These are phyloP conservation scores for Halocynthia aurantium DNA, from an alignment of 23 tunicate genomes.

Conservation along the genomic window DNA sequence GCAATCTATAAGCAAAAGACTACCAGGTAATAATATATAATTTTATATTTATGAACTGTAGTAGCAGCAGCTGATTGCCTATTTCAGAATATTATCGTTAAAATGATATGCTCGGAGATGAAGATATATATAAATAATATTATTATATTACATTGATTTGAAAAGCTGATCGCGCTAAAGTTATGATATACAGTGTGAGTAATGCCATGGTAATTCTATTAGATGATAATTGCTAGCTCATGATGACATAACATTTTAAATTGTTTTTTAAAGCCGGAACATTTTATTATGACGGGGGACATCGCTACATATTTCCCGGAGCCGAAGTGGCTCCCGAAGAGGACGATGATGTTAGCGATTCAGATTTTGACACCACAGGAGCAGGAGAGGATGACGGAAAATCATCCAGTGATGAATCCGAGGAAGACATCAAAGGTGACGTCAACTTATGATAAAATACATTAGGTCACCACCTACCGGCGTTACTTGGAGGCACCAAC, in stretches of 20 bases:
- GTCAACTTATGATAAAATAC: too few species aligned
- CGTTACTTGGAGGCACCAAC: too few species aligned
- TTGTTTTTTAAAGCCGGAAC: constrained; percentile 42
- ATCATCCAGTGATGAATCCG: constrained; percentile 5
- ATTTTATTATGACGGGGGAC: constrained; percentile 55
- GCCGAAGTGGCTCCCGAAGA: constrained; percentile 80
- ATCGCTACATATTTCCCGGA: constrained; percentile 79
- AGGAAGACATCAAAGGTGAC: constrained; percentile 2
- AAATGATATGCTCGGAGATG: too few species aligned
- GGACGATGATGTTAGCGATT: constrained; percentile 34
- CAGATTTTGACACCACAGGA: constrained; percentile 1
- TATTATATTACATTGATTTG: too few species aligned
- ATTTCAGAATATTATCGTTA: not conserved
- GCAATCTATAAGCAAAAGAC: constrained; percentile 47
- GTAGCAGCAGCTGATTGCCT: not conserved
- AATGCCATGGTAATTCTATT: too few species aligned
- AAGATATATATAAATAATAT: too few species aligned
- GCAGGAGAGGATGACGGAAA: not conserved
- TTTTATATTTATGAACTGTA: not conserved
- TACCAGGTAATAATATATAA: constrained; percentile 47
- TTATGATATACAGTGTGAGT: too few species aligned
- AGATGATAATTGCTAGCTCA: too few species aligned
- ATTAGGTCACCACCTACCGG: too few species aligned
- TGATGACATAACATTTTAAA: not conserved
- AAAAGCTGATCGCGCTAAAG: too few species aligned